phyloP scores from a whole-genome alignment of 2,113 vertebrate genomes.

The Alouatta palliata region DNA sequence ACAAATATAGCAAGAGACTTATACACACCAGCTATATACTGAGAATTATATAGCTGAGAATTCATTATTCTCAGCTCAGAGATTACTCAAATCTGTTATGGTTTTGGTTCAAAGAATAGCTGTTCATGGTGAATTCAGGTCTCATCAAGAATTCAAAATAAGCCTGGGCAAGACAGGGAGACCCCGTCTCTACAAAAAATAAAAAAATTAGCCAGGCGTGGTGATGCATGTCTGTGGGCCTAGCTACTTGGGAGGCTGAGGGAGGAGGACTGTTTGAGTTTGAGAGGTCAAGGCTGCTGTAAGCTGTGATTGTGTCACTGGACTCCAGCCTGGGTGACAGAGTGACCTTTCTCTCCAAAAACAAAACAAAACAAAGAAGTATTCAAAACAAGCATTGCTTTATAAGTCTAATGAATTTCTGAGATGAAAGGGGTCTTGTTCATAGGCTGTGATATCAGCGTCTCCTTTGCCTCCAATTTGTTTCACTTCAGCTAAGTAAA shows the following conservation, averaged over 20 bases:
- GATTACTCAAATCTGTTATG: background rate
- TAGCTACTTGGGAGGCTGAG: too few species aligned
- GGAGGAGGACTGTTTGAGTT: too few species aligned
- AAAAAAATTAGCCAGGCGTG: too few species aligned
- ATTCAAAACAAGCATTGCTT: background rate
- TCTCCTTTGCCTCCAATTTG: background rate
- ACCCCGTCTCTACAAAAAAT: too few species aligned
- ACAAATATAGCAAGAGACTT: background rate
- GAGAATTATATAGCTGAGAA: background rate
- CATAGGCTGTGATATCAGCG: background rate
- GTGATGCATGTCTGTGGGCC: too few species aligned
- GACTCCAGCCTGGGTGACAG: too few species aligned
- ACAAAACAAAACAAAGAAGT: background rate
- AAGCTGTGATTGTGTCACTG: too few species aligned
- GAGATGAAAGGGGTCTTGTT: background rate
- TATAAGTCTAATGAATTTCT: constrained; percentile 1
- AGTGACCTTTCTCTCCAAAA: too few species aligned
- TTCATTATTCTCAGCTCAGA: background rate
- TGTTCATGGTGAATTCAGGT: background rate
- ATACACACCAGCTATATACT: background rate
- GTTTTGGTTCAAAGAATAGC: constrained; percentile 31
- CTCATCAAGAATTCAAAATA: background rate
- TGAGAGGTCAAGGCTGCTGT: too few species aligned
- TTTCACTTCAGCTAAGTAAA: background rate
- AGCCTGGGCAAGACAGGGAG: background rate